Evolutionary conservation across 2,888 invertebrate genomes (phyloP).

Genomic region (Coelinius sp.): DNA sequence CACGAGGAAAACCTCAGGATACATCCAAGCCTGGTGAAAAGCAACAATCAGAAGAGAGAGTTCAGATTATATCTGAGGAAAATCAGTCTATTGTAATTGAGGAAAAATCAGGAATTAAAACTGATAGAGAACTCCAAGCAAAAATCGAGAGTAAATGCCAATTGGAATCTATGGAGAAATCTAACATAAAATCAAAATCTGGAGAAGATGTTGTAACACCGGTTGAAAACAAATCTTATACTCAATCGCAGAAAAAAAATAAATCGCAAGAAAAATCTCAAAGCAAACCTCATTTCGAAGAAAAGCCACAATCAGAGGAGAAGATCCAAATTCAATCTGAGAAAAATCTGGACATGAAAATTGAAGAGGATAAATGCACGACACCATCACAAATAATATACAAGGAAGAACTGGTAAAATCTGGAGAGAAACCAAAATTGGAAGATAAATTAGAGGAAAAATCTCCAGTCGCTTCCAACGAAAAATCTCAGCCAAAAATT

Average conservation of each 20-base stretch:
- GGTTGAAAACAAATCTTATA: background rate
- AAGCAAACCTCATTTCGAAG: background rate
- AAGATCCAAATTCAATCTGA: background rate
- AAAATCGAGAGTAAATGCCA: no score
- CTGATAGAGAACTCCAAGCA: no score
- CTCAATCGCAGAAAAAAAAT: no score
- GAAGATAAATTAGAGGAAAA: background rate
- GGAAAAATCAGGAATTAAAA: no score
- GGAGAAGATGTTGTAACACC: constrained; percentile 19
- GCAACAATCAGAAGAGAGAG: constrained; percentile 28
- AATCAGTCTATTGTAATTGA: no score
- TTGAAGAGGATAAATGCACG: background rate
- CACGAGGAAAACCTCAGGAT: background rate
- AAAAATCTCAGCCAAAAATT: background rate
- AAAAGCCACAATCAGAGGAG: background rate
- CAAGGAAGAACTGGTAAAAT: no score
- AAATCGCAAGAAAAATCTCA: no score
- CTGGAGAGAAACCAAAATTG: background rate
- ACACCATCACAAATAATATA: no score
- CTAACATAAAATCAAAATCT: no score
- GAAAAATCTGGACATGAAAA: background rate
- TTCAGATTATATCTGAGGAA: background rate
- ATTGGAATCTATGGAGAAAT: no score
- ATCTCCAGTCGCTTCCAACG: background rate
- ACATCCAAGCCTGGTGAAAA: constrained; percentile 13